phyloP scores from a whole-genome alignment of 2,113 vertebrate genomes.

The Machaerirhynchus nigripectus region DNA sequence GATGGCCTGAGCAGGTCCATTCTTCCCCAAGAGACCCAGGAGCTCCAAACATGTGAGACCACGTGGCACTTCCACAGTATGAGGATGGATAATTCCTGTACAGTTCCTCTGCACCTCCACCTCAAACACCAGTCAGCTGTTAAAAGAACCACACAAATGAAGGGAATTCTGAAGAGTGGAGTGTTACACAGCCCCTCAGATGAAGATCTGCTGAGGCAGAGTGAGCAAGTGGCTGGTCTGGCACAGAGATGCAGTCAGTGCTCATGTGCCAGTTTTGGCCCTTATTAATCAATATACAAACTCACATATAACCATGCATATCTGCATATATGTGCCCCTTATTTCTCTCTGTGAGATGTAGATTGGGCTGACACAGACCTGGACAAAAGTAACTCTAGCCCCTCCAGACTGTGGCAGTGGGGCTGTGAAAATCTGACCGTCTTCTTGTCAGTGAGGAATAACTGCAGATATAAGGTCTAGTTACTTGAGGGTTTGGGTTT shows the following conservation, averaged over 20 bases:
- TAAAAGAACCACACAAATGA: neutral
- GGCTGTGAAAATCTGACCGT: neutral
- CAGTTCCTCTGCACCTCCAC: fast-evolving
- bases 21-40: neutral
- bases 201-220: neutral
- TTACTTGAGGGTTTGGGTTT: neutral
- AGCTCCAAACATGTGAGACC: neutral
- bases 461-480: neutral
- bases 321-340: fast-evolving
- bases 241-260: neutral
- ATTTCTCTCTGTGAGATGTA: neutral
- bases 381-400: neutral
- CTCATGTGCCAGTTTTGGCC: neutral
- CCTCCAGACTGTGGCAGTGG: neutral
- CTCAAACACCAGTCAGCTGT: neutral
- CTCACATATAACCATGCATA: neutral
- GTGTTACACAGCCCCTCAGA: fast-evolving
- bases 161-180: neutral
- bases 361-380: neutral
- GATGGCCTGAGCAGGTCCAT: fast-evolving
- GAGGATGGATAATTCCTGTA: neutral
- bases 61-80: neutral
- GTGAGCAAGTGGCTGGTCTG: neutral
- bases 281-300: fast-evolving
- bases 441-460: neutral